phyloP scores from a whole-genome alignment of 2,888 invertebrate genomes.

The Epirrhoe alternata region DNA sequence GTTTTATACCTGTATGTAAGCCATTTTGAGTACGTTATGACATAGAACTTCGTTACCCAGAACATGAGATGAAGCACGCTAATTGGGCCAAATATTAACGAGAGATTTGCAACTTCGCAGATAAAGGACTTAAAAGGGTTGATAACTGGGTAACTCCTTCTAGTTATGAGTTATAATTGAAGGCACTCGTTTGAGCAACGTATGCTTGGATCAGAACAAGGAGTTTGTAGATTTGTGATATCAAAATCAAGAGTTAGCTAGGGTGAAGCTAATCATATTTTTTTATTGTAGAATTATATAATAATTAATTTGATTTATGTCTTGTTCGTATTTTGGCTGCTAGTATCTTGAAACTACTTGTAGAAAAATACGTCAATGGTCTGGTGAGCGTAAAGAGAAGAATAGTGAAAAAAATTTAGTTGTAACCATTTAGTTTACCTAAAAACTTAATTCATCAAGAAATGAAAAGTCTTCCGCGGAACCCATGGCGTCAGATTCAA shows the following conservation, averaged over 20 bases:
- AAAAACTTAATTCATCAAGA: no score
- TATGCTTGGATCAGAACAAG: slow-evolving; percentile 39
- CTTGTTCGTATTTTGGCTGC: no score
- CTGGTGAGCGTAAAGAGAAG: no score
- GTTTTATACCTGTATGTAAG: no score
- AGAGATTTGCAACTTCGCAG: slow-evolving; percentile 65
- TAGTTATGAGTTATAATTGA: slow-evolving; percentile 60
- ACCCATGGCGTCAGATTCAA: no score
- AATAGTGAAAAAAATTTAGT: no score
- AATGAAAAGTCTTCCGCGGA: no score
- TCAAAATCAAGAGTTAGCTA: slow-evolving; percentile 1
- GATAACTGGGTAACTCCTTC: slow-evolving; percentile 58
- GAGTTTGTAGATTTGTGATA: slow-evolving; percentile 22
- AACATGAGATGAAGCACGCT: slow-evolving; percentile 45
- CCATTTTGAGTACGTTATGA: slow-evolving; percentile 9
- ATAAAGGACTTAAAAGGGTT: slow-evolving; percentile 65
- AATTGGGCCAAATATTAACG: slow-evolving; percentile 67
- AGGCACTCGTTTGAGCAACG: slow-evolving; percentile 49
- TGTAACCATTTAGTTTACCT: no score
- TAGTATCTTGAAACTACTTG: no score
- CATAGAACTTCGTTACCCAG: slow-evolving; percentile 10
- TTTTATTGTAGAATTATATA: background rate
- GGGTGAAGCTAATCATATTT: slow-evolving; percentile 12
- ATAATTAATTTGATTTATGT: no score
- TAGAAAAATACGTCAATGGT: no score